Evolutionary conservation across 2,888 invertebrate species (phyloP), one percentile per base, ranked within the genome.

Genomic region (Nemurella pictetii): DNA sequence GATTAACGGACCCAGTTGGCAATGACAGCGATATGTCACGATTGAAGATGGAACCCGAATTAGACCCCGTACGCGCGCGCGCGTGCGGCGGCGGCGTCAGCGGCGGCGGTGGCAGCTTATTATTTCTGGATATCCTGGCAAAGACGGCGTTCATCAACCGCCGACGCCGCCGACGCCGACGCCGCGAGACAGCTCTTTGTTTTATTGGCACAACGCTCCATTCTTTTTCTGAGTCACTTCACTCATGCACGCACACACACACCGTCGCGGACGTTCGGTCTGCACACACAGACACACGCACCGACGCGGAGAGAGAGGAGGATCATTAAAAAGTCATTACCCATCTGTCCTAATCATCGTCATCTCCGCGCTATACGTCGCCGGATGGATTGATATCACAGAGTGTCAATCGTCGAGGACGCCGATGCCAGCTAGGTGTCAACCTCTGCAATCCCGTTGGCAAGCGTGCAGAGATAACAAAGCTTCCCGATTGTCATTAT

Each of bases 121-220:
- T 78, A 78, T 78, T 78, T 78, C 29, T 78, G 78, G 78, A 78
- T 78, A 78, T 78, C 78, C 78, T 78, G 78, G 78, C 78, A 78
- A n/a, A 0, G 4, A 30, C 5, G 15, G 30, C 30, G 30, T 78
- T 78, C 78, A 78, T 78, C 78, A 78, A 28, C 25, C 75, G 55
- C 55, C 55, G n/a, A n/a, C n/a, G n/a, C n/a, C n/a, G n/a, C n/a
- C n/a, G n/a, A n/a, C 32, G 9, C 9, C 32, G 32, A 5, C 32
- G 32, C 32, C 26, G 25, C 12, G 28, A 30, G 78, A 78, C 78
- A 78, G 78, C 29, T 29, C 78, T 78, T 78, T 78, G 78, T 78
- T 78, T 20, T 78, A 78, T 78, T 78, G 28, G 78, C 75, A 75
- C 15, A 25, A 25, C 73, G n/a, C 4, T 73, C 73, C 4, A 26